Conservation (phyloP, 2,888 invertebrate genomes). For the Amblyteles armatorius region DNA sequence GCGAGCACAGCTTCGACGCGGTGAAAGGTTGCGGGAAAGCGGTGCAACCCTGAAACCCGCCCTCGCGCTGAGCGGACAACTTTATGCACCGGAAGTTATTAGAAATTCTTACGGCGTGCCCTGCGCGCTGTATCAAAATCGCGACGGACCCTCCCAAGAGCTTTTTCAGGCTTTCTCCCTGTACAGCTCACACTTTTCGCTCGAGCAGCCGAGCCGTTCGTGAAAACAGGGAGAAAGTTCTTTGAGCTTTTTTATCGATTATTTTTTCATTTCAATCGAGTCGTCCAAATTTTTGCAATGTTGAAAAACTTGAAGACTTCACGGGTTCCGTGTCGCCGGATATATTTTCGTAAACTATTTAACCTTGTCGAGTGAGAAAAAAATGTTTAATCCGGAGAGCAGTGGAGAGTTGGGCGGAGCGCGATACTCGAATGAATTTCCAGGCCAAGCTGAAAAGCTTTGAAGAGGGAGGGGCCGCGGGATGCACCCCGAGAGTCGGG, state of each 20-base stretch:
- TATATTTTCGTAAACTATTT: constrained; percentile 16
- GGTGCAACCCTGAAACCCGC: background rate
- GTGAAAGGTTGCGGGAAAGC: constrained; percentile 45
- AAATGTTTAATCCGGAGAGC: constrained; percentile 11
- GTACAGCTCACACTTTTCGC: constrained; percentile 5
- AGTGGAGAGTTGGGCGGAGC: background rate
- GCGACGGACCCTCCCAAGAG: constrained; percentile 3
- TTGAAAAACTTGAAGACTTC: background rate
- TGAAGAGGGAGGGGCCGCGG: constrained; percentile 1
- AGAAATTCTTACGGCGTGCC: constrained; percentile 63
- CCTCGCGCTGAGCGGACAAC: constrained; percentile 33
- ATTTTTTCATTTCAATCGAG: background rate
- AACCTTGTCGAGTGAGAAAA: constrained; percentile 15
- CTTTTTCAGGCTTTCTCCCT: background rate
- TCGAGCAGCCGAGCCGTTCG: constrained; percentile 13
- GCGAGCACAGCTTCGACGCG: constrained; percentile 14
- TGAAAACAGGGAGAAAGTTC: background rate
- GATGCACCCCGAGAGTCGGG: background rate
- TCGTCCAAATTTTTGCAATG: constrained; percentile 15
- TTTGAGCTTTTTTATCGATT: background rate
- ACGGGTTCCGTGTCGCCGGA: background rate
- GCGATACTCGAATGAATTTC: constrained; percentile 43
- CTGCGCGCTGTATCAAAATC: constrained; percentile 52
- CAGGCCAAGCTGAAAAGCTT: constrained; percentile 42
- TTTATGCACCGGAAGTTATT: constrained; percentile 65